Conservation (phyloP, 2,888 invertebrate species). For the Mactromeris polynyma region DNA sequence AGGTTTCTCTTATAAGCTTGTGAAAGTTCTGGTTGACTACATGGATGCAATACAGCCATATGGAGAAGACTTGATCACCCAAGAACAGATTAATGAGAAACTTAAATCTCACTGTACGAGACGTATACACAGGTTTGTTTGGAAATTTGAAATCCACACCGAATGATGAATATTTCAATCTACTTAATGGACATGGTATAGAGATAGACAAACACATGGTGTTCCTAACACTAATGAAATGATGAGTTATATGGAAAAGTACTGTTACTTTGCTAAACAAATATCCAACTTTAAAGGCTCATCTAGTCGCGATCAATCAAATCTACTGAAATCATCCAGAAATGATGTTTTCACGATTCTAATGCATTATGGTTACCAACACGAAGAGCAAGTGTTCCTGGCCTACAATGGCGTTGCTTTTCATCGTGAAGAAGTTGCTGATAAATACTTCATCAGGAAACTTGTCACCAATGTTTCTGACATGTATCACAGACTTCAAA, state of each 20-base stretch:
- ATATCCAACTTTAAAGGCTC: conserved; percentile 55
- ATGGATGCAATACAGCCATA: conserved; percentile 62
- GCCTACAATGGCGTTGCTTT: conserved; percentile 56
- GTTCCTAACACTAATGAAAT: conserved; percentile 50
- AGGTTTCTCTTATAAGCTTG: conserved; percentile 37
- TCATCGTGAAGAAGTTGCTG: conserved; percentile 63
- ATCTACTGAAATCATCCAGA: conserved; percentile 59
- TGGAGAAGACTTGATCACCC: conserved; percentile 39
- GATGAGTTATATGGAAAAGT: conserved; percentile 44
- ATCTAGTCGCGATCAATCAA: conserved; percentile 59
- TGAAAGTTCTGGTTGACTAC: conserved; percentile 31
- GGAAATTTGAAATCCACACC: conserved; percentile 57
- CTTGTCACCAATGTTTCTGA: conserved; percentile 55
- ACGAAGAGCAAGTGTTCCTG: conserved; percentile 52
- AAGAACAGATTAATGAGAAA: conserved; percentile 43
- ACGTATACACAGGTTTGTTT: conserved; percentile 55
- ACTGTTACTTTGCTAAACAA: conserved; percentile 64
- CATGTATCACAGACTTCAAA: conserved; percentile 57
- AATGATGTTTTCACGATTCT: conserved; percentile 67
- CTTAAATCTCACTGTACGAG: conserved; percentile 51
- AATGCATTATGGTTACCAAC: conserved; percentile 54
- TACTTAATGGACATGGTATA: conserved; percentile 58
- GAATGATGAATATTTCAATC: conserved; percentile 58
- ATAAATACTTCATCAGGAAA: conserved; percentile 63
- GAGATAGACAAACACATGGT: conserved; percentile 61